Evolutionary conservation across 2,797 vertebrate genomes (phyloP), one percentile per base, ranked within the genome.

Genomic region (Mustela erminea): DNA sequence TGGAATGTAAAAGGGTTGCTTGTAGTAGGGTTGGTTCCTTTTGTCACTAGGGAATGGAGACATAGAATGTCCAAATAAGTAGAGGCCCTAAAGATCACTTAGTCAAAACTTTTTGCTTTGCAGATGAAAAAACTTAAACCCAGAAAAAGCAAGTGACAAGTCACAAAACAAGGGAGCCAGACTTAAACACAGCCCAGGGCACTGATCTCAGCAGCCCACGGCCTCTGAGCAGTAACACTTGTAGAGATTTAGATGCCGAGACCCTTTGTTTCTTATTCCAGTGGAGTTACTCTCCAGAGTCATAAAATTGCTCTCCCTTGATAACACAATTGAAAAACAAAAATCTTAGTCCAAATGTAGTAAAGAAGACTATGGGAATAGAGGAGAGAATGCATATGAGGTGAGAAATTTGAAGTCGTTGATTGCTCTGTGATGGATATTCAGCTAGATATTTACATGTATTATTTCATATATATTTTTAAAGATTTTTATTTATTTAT

Each of bases 1-100:
- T 86, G 35, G 27, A 87, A 78, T 43, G 78, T 82, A 58, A 94
- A 96, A 87, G 21, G n/a, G 10, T 78, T 83, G 43, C 25, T 87
- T 87, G 52, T 13, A 82, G 15, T 27, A 62, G 35, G 54, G 12
- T 64, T 81, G 27, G 15, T 81, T 78, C 18, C 38, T 62, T 83
- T 46, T 66, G 43, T 96, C 11, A 38, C 58, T 72, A 58, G 25
- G 41, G 54, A 90, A 49, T 80, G 38, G 14, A 70, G 21, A 49
- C 32, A 62, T 72, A 84, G 25, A 88, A 54, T 88, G 15, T 86
- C 15, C 49, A 90, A 88, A 29, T 38, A n/a, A 8, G 62, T 60
- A 87, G 18, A 72, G 20, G 62, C 15, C 15, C 20, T n/a, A 77
- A n/a, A 72, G 52, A 78, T 41, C 29, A 64, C 82, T 60, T 86